Percentiles rank a stretch among this genome's conserved stretches.
phyloP scores from a whole-genome alignment of 2,888 invertebrate species.

The Acrobasis consociella region DNA sequence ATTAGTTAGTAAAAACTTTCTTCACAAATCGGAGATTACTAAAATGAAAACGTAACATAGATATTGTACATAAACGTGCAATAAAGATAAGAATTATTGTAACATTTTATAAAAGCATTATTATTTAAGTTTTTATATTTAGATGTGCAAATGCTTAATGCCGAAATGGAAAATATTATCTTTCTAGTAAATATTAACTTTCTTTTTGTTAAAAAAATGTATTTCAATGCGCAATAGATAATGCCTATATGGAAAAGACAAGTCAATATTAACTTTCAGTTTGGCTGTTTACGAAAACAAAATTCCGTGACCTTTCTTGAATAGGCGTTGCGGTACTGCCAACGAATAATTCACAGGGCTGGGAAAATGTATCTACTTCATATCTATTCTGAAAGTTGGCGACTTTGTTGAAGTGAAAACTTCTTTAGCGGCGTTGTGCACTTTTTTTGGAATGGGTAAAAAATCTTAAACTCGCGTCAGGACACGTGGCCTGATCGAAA shows the following conservation, averaged over 20 bases:
- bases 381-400: not conserved
- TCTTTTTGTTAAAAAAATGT: not conserved
- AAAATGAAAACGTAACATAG: not conserved
- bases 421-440: too few relatives aligned
- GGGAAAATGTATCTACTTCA: not conserved
- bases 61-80: not conserved
- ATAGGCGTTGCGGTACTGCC: not conserved
- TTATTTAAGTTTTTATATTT: not conserved
- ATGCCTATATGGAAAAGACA: not conserved
- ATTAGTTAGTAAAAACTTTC: too few relatives aligned
- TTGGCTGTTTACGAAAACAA: constrained; percentile 20
- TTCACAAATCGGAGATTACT: too few relatives aligned
- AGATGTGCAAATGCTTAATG: not conserved
- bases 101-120: too few relatives aligned
- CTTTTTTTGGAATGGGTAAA: too few relatives aligned
- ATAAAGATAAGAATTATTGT: constrained; percentile 13
- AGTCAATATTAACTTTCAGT: constrained; percentile 17
- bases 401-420: too few relatives aligned
- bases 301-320: constrained; percentile 13
- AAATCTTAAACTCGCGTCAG: too few relatives aligned
- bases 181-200: constrained; percentile 17
- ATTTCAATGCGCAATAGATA: not conserved
- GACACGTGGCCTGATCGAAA: too few relatives aligned
- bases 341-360: not conserved
- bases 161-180: not conserved